Conservation (phyloP, 2,888 invertebrate species). For the Pherbina coryleti region DNA sequence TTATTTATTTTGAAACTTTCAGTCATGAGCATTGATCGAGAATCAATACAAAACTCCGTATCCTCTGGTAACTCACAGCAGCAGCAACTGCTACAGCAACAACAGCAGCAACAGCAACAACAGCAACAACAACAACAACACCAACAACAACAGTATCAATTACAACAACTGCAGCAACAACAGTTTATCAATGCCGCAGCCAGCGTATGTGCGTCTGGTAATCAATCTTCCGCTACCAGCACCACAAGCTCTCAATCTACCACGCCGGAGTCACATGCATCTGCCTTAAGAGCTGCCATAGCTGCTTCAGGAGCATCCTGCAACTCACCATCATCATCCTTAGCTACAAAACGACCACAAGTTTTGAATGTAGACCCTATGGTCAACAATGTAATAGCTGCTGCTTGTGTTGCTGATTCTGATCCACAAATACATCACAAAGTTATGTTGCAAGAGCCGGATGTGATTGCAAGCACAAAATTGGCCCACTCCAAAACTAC, state of each 20-base stretch:
- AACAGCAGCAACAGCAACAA: conserved; percentile 53
- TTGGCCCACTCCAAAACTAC: conserved; percentile 71
- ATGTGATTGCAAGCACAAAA: conserved; percentile 94
- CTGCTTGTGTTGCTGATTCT: not conserved
- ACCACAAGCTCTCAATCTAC: conserved; percentile 41
- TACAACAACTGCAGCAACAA: conserved; percentile 40
- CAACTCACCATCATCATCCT: not conserved
- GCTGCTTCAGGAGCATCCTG: conserved; percentile 35
- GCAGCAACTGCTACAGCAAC: conserved; percentile 52
- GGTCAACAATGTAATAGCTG: conserved; percentile 24
- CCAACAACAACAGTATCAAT: conserved; percentile 37
- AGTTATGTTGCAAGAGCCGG: conserved; percentile 77
- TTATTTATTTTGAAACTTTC: not conserved
- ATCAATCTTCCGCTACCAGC: conserved; percentile 43
- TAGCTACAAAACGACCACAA: not conserved
- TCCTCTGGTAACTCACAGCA: conserved; percentile 60
- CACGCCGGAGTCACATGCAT: conserved; percentile 31
- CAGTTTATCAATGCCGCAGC: conserved; percentile 30
- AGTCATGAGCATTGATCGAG: conserved; percentile 68
- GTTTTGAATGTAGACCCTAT: conserved; percentile 11
- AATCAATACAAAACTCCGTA: conserved; percentile 60
- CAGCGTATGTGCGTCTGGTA: not conserved
- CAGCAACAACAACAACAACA: conserved; percentile 43
- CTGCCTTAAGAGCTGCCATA: conserved; percentile 13
- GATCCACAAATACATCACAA: conserved; percentile 43